Evolutionary conservation across 2,888 invertebrate genomes (phyloP).

Genomic region (Nephrotoma guestfalica): DNA sequence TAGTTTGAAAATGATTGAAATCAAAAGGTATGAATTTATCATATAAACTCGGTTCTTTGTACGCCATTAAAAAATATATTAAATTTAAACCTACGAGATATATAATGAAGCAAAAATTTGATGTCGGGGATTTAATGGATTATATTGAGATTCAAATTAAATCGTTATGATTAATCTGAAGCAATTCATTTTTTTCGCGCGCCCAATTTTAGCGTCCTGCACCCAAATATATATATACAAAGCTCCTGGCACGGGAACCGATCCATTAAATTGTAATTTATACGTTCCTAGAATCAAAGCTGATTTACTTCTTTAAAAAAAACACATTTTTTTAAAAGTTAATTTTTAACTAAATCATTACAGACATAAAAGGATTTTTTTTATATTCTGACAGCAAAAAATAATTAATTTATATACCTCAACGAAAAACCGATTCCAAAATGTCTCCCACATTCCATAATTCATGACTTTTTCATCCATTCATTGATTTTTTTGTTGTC

Average conservation of each 20-base stretch:
- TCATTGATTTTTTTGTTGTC: background rate
- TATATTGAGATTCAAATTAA: background rate
- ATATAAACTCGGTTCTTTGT: background rate
- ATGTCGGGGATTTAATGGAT: background rate
- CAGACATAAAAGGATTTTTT: background rate
- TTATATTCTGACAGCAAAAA: background rate
- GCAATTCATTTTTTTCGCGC: background rate
- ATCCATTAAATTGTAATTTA: background rate
- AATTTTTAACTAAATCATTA: background rate
- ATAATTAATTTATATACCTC: background rate
- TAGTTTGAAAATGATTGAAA: slow-evolving; percentile 1
- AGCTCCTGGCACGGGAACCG: background rate
- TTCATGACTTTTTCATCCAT: background rate
- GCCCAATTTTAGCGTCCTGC: background rate
- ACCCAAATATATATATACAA: background rate
- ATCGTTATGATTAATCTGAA: background rate
- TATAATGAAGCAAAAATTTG: background rate
- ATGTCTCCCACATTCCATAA: background rate
- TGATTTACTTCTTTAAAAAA: background rate
- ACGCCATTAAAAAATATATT: background rate
- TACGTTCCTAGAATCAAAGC: background rate
- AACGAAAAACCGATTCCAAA: background rate
- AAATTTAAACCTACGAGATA: background rate
- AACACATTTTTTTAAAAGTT: background rate
- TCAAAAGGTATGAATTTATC: slow-evolving; percentile 2